Evolutionary conservation across 2,113 vertebrate species (phyloP).

Genomic region (Geococcyx californianus): DNA sequence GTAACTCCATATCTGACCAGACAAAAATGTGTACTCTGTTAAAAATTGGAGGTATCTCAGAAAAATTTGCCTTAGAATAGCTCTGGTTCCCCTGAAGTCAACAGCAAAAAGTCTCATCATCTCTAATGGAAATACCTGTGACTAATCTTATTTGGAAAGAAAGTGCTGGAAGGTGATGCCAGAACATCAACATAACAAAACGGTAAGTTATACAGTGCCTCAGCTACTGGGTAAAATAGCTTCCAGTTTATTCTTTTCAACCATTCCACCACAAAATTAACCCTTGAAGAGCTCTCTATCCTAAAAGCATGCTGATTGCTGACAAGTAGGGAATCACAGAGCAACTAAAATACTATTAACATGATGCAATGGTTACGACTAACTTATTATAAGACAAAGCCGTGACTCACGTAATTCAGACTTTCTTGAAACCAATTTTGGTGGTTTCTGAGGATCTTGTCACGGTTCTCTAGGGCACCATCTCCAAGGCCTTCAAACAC

Average conservation of each 20-base stretch:
- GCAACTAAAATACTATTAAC: neutral
- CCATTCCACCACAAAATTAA: neutral
- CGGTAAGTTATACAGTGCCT: neutral
- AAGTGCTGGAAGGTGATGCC: neutral
- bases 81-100: neutral
- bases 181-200: neutral
- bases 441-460: neutral
- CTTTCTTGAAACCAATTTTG: neutral
- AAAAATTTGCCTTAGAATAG: neutral
- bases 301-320: neutral
- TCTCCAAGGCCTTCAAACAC: neutral
- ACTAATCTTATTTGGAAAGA: conserved; percentile 12
- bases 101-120: neutral
- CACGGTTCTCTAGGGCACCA: neutral
- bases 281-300: neutral
- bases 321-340: neutral
- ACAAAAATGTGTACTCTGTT: neutral
- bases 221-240: neutral
- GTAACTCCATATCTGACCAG: neutral
- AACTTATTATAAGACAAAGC: neutral
- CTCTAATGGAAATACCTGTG: neutral
- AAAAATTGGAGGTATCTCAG: neutral
- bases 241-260: neutral
- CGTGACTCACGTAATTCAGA: neutral
- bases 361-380: neutral